Conservation (phyloP, 1,140 invertebrate species). For the Papilio polyxenes region DNA sequence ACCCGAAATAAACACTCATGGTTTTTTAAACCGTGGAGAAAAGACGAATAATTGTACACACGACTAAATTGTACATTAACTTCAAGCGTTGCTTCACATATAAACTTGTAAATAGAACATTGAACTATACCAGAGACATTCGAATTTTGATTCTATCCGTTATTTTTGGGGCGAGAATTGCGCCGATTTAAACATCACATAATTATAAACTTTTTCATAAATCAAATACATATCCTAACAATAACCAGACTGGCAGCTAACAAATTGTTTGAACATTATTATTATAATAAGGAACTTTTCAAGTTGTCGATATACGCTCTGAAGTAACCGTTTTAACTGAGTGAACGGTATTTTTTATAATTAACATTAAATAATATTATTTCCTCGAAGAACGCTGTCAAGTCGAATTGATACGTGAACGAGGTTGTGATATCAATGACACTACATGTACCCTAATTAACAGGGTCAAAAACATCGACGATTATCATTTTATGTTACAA, state of each 20-base stretch:
- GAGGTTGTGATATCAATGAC: neutral
- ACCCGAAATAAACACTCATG: no score
- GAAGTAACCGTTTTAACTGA: neutral
- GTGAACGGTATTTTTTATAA: conserved; percentile 1
- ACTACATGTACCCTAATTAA: conserved; percentile 4
- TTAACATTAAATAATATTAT: neutral
- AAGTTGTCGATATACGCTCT: neutral
- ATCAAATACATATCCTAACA: no score
- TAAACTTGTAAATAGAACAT: neutral
- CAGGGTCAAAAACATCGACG: neutral
- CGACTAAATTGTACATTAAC: neutral
- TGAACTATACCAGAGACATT: neutral
- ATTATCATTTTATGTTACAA: conserved; percentile 2
- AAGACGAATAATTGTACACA: neutral
- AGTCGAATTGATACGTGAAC: conserved; percentile 4
- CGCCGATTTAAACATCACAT: no score
- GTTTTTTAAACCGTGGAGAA: neutral
- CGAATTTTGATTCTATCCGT: neutral
- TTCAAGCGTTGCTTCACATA: neutral
- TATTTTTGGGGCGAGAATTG: neutral
- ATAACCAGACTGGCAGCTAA: no score
- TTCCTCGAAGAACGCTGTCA: conserved; percentile 17
- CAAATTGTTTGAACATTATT: no score
- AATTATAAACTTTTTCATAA: no score
- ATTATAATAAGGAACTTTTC: neutral